phyloP scores from a whole-genome alignment of 2,888 invertebrate genomes.

The Drosophila subquinaria region DNA sequence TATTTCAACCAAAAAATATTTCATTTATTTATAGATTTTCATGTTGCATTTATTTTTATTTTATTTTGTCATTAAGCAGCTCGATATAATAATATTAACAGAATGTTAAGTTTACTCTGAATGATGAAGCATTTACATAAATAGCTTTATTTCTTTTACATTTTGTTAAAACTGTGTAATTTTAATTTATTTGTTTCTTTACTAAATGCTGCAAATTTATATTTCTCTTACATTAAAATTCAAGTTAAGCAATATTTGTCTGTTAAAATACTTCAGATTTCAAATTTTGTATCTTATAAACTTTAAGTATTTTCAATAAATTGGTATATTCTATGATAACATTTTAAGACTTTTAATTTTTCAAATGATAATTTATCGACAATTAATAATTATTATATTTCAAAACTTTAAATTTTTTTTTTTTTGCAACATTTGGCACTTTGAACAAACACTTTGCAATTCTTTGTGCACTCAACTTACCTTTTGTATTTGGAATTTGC shows the following conservation, averaged over 20 bases:
- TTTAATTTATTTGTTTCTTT: not conserved
- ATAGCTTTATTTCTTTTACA: not conserved
- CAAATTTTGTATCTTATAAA: too few relatives aligned
- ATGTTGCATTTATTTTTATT: constrained; percentile 2
- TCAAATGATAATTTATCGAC: too few relatives aligned
- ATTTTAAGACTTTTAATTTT: too few relatives aligned
- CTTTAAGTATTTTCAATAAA: too few relatives aligned
- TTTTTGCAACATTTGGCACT: not conserved
- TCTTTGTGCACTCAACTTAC: constrained; percentile 43
- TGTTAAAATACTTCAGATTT: too few relatives aligned
- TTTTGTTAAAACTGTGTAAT: not conserved
- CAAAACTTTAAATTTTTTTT: too few relatives aligned
- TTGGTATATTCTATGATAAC: too few relatives aligned
- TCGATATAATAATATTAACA: not conserved
- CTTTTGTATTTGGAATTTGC: constrained; percentile 28
- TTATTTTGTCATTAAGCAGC: not conserved
- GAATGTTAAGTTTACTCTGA: not conserved
- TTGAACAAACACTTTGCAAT: not conserved
- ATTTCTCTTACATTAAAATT: too few relatives aligned
- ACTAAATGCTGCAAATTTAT: not conserved
- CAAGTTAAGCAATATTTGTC: too few relatives aligned
- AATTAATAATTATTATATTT: too few relatives aligned
- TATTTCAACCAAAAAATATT: not conserved
- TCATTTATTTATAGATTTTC: constrained; percentile 3
- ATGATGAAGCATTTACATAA: not conserved